These are phyloP conservation scores for Vanacampus margaritifer DNA, from an alignment of 2,113 vertebrate species.

Conservation along the genomic window DNA sequence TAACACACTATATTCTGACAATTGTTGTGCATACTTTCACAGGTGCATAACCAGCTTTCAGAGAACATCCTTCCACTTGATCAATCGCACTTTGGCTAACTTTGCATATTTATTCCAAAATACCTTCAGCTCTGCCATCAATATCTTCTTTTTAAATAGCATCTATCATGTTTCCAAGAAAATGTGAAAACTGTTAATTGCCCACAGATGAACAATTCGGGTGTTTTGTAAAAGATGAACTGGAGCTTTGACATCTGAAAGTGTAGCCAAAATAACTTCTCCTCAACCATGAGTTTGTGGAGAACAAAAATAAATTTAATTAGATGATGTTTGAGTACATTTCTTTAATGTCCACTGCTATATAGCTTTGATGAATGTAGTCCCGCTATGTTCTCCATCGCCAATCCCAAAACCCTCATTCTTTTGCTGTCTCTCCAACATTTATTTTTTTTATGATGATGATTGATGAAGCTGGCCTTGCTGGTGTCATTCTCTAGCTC, in stretches of 20 bases:
- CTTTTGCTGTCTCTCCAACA: slow-evolving; percentile 6
- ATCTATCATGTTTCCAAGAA: background rate
- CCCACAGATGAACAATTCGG: too few species aligned
- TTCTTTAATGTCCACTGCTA: slow-evolving; percentile 18
- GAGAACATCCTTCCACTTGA: too few species aligned
- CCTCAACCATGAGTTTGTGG: background rate
- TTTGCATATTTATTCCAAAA: too few species aligned
- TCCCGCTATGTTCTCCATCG: slow-evolving; percentile 16
- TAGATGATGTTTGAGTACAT: slow-evolving; percentile 1
- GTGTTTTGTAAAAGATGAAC: background rate
- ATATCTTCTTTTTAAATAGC: background rate
- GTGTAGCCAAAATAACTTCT: background rate
- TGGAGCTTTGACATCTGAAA: background rate
- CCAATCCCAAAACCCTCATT: background rate
- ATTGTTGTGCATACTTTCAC: too few species aligned
- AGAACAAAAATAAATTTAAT: slow-evolving; percentile 3
- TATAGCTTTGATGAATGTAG: slow-evolving; percentile 26
- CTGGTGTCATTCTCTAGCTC: slow-evolving; percentile 31
- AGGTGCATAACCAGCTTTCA: too few species aligned
- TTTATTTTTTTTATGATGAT: slow-evolving; percentile 21
- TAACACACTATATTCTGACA: too few species aligned
- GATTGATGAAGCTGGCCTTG: slow-evolving; percentile 41
- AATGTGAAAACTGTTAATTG: too few species aligned
- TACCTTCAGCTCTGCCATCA: too few species aligned
- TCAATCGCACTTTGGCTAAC: too few species aligned